These are phyloP conservation scores for Limnephilus marmoratus DNA, from an alignment of 2,888 invertebrate genomes.

Conservation along the genomic window DNA sequence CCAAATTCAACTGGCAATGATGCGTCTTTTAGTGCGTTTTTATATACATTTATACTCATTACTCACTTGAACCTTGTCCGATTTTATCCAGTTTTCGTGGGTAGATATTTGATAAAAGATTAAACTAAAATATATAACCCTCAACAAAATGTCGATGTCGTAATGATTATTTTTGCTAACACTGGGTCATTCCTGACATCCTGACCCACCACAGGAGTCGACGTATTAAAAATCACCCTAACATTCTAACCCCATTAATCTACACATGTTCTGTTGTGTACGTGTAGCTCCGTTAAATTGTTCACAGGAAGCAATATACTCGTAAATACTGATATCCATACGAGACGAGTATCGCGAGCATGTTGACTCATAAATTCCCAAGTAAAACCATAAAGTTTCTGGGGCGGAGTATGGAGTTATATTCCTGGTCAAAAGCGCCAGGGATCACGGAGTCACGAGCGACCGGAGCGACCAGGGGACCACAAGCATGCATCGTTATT, in stretches of 20 bases:
- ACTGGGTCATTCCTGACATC: too few species aligned
- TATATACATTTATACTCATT: too few species aligned
- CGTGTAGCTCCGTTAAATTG: background rate
- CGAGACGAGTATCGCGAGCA: background rate
- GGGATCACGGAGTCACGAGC: background rate
- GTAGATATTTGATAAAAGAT: too few species aligned
- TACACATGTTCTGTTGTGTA: background rate
- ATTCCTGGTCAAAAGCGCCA: background rate
- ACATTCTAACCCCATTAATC: background rate
- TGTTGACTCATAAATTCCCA: background rate
- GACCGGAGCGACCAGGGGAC: background rate
- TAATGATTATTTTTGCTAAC: too few species aligned
- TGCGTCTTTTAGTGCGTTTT: too few species aligned
- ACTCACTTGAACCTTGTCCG: too few species aligned
- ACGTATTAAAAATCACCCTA: too few species aligned
- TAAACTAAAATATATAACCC: too few species aligned
- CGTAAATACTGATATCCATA: background rate
- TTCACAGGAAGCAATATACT: background rate
- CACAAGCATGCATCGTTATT: background rate
- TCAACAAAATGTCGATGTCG: too few species aligned
- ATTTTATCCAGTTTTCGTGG: too few species aligned
- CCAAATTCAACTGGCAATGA: too few species aligned
- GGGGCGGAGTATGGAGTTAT: background rate
- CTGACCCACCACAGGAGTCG: too few species aligned
- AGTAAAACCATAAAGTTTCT: slow-evolving; percentile 3